Conservation (phyloP, 2,797 vertebrate genomes). For the Knipowitschia caucasica region DNA sequence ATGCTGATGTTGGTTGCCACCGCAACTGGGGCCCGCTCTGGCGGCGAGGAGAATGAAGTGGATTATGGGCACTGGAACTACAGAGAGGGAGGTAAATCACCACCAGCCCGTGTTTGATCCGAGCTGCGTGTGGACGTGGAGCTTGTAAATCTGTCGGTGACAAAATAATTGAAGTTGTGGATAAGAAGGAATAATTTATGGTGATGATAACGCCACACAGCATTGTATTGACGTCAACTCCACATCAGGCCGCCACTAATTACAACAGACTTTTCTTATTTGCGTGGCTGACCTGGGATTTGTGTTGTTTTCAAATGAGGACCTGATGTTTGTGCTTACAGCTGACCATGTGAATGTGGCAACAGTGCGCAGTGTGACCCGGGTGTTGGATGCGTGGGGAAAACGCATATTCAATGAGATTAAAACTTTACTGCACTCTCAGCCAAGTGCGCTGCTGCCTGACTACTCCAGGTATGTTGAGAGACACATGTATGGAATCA, state of each 20-base stretch:
- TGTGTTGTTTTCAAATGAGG: constrained; percentile 15
- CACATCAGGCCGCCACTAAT: constrained; percentile 2
- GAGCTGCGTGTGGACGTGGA: constrained; percentile 10
- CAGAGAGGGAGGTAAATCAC: constrained; percentile 79
- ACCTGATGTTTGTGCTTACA: constrained; percentile 46
- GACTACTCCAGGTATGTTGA: constrained; percentile 77
- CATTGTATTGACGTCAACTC: constrained; percentile 2
- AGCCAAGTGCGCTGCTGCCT: constrained; percentile 75
- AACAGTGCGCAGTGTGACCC: constrained; percentile 76
- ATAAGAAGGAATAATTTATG: constrained; percentile 15
- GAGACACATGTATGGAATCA: neutral
- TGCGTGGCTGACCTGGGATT: neutral
- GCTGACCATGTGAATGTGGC: constrained; percentile 79
- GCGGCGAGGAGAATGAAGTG: constrained; percentile 68
- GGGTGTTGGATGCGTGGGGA: constrained; percentile 78
- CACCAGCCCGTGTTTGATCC: constrained; percentile 34
- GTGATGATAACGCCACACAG: constrained; percentile 25
- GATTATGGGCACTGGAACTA: constrained; percentile 81
- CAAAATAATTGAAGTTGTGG: constrained; percentile 25
- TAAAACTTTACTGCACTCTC: constrained; percentile 75
- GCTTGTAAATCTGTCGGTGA: constrained; percentile 33
- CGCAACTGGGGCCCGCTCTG: constrained; percentile 52
- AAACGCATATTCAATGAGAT: constrained; percentile 80
- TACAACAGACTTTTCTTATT: constrained; percentile 6
- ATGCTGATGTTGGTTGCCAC: constrained; percentile 55